Base-by-base conservation (phyloP, 2,797 vertebrate genomes). In the Leptoclinus maculatus region DNA sequence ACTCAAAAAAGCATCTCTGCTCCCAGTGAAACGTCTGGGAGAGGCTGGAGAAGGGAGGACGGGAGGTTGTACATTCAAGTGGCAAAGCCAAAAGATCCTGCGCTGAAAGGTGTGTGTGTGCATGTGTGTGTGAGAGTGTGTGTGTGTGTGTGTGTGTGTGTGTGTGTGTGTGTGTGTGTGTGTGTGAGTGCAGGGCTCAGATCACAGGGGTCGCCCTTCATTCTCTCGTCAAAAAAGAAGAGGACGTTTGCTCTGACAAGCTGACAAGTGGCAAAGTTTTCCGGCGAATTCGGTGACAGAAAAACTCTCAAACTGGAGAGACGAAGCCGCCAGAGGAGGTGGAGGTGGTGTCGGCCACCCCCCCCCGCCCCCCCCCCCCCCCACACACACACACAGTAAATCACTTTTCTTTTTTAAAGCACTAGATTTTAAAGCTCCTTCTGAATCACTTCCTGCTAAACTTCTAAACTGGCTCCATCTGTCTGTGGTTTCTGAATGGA, bases 61-160 rank as follows among this genome's bases (percentile, higher is more conserved):
- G 5, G 25, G 27, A 17, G 9, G 51, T 2, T 74, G 39, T 90
- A 90, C 87, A 89, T 91, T 92, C 91, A 92, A 80, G 84, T 67
- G 78, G 85, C 79, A 58, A 76, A 85, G 79, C 70, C 47, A 2
- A 71, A 71, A 79, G 66, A 71, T 74, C 72, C 77, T 71, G 80
- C 78, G 63, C 70, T 74, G 62, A 67, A 62, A 69, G 36, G 66
- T 79, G n/a, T 71, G 45, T 71, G 34, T 51, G 66, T 79, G 23
- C 57, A 78, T 70, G 71, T 76, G 64, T 76, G 59, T 76, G 78
- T 66, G 27, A 69, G 47, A 36, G 59, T 65, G 49, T 72, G 57
- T 68, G 66, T 47, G 62, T 36, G 34, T 60, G 57, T 36, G 10
- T 23, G 59, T 59, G 53, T 59, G 70, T 43, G 63, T 73, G 71